phyloP scores from a whole-genome alignment of 2,113 vertebrate genomes.

The human (Homo sapiens) region GRCh38 chr5:78302001-78302500 shows the following conservation, averaged over 20 bases:
- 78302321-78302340: not conserved
- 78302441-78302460: too few species aligned
- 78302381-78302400: too few species aligned
- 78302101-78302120: not conserved
- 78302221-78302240: not conserved
- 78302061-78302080: not conserved
- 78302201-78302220: slow-evolving; percentile 16
- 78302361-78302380: not conserved
- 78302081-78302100: not conserved
- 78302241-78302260: not conserved
- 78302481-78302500: too few species aligned
- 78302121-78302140: not conserved
- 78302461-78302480: too few species aligned
- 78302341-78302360: not conserved
- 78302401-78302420: too few species aligned
- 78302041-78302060: not conserved
- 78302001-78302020: not conserved
- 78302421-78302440: too few species aligned
- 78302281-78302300: not conserved
- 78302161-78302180: not conserved
- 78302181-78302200: not conserved
- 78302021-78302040: not conserved
- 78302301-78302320: not conserved
- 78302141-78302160: not conserved
- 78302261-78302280: not conserved